phyloP scores from a whole-genome alignment of 2,113 vertebrate genomes.

The Bubo scandiacus region DNA sequence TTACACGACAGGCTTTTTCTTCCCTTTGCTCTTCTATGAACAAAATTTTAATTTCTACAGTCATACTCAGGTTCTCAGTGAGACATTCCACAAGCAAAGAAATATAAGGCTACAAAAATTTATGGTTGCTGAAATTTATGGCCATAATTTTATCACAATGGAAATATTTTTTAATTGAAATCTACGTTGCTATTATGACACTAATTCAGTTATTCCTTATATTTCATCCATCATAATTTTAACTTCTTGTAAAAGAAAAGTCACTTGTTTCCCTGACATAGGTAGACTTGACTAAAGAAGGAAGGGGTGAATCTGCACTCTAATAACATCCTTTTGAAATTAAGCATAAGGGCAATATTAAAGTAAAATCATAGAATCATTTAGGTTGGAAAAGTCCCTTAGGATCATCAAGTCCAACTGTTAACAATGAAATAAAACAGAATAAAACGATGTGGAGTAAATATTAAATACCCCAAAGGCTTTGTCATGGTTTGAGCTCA shows the following conservation, averaged over 20 bases:
- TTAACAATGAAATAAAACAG: no score
- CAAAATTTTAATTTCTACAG: neutral
- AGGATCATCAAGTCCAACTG: no score
- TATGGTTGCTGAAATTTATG: conserved; percentile 32
- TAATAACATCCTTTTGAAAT: neutral
- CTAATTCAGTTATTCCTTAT: conserved; percentile 15
- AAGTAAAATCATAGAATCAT: neutral
- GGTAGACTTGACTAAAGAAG: neutral
- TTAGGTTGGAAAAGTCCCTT: no score
- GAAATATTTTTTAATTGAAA: conserved; percentile 51
- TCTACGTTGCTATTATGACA: neutral
- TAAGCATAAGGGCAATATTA: neutral
- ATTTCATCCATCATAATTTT: conserved; percentile 10
- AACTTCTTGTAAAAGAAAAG: neutral
- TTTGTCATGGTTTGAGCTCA: no score
- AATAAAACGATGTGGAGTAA: no score
- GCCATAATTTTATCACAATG: neutral
- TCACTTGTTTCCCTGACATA: neutral
- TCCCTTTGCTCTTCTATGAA: neutral
- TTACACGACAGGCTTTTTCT: neutral
- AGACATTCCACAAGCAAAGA: neutral
- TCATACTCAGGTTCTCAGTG: neutral
- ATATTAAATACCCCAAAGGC: no score
- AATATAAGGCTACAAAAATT: conserved; percentile 1
- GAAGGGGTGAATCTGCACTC: neutral